A percentile compares a stretch with the other conserved stretches of the same genome.
These are phyloP conservation scores for Odobenus rosmarus DNA, from an alignment of 2,113 vertebrate genomes.

Conservation along the genomic window DNA sequence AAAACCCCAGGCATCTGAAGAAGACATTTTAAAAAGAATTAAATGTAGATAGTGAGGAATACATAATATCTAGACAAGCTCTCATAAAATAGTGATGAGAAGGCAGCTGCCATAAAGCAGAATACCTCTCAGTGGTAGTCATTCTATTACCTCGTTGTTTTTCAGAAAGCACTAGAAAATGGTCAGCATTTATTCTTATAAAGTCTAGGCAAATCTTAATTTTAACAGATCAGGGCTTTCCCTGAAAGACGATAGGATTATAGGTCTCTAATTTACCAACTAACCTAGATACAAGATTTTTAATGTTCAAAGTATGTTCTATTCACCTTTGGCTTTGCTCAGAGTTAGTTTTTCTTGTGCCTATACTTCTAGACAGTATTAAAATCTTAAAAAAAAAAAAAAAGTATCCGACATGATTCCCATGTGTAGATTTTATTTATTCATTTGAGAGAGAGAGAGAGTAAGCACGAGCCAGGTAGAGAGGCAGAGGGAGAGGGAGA, in stretches of 20 bases:
- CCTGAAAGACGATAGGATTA: slow-evolving; percentile 32
- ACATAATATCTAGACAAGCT: slow-evolving; percentile 32
- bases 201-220: slow-evolving; percentile 37
- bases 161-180: slow-evolving; percentile 45
- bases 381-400: neutral
- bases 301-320: neutral
- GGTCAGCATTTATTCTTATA: slow-evolving; percentile 28
- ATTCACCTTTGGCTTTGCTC: slow-evolving; percentile 10
- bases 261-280: slow-evolving; percentile 42
- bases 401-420: no score
- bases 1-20: slow-evolving; percentile 54
- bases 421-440: neutral
- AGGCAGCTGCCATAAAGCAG: slow-evolving; percentile 33
- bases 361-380: slow-evolving; percentile 17
- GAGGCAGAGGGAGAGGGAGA: neutral
- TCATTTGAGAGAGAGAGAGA: neutral
- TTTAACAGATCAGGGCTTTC: slow-evolving; percentile 50
- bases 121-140: slow-evolving; percentile 42
- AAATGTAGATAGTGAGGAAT: slow-evolving; percentile 37
- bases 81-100: slow-evolving; percentile 62
- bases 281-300: neutral
- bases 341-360: slow-evolving; percentile 43
- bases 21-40: slow-evolving; percentile 60
- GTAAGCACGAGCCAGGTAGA: neutral
- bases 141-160: slow-evolving; percentile 40